Base-by-base conservation (phyloP, 2,113 vertebrate genomes). In the Pongo abelii region DNA sequence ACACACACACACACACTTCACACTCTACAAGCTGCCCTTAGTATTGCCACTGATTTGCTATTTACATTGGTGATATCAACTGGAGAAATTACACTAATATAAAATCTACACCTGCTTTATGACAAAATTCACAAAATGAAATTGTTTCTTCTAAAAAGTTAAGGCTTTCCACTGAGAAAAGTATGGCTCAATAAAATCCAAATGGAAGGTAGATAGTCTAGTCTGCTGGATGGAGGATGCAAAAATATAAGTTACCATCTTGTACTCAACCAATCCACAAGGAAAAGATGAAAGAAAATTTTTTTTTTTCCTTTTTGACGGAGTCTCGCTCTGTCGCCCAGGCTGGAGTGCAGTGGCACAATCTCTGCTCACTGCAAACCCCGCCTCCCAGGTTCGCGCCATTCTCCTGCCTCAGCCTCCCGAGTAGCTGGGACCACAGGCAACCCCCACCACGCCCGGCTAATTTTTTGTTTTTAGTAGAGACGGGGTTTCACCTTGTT, bases 281-380 rank as follows among this genome's bases (percentile, higher is more conserved):
- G 14, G 92, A 86, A 5, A 94, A 94, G 59, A 93, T 32, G 25
- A 77, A 95, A 96, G 59, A 84, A 83, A 93, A 79, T 74, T 67
- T 27, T 10, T 59, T 85, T 69, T 88, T 94, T 84, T 38, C 38
- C 52, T 46, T 46, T 46, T 46, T 46, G 46, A 46, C 8, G 46
- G 46, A 46, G 46, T 46, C 46, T 46, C 8, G 46, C 8, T 46
- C 46, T 46, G 46, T 9, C 46, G 46, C 46, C 46, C 8, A 46
- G 46, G 46, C 46, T 46, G 46, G 46, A 46, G 46, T 46, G 46
- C 46, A 10, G 46, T 46, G 46, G 46, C 8, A 8, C 46, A 46
- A 46, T 46, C 46, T 46, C 46, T 9, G 8, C 46, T 46, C 8
- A 46, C 46, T 46, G 46, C 46, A 46, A 46, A 46, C 46, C 9